These are phyloP conservation scores for Tetraodon nigroviridis DNA, from an alignment of 2,113 vertebrate species.

Conservation along the genomic window DNA sequence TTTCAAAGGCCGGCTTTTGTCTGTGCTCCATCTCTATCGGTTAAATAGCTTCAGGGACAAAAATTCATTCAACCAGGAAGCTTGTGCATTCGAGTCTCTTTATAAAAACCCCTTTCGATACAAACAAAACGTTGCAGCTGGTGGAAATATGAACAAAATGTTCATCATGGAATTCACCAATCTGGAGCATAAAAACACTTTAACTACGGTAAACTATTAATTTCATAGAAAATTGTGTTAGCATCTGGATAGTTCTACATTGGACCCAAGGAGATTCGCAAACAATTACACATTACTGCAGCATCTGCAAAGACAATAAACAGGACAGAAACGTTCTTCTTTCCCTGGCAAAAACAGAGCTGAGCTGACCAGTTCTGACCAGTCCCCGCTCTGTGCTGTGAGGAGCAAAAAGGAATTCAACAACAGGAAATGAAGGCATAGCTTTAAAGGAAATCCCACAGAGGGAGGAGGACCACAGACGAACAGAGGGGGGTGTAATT, in stretches of 20 bases:
- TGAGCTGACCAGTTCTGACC: neutral
- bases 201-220: constrained; percentile 10
- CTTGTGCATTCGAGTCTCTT: neutral
- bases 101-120: neutral
- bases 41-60: constrained; percentile 27
- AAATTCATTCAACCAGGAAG: constrained; percentile 14
- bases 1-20: constrained; percentile 54
- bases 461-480: constrained; percentile 27
- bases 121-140: neutral
- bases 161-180: neutral
- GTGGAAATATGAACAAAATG: constrained; percentile 15
- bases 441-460: constrained; percentile 63
- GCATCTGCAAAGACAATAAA: constrained; percentile 7
- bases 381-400: constrained; percentile 49
- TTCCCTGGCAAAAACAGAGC: neutral
- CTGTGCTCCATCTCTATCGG: constrained; percentile 32
- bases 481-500: constrained; percentile 16
- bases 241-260: neutral
- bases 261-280: neutral
- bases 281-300: constrained; percentile 6
- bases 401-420: constrained; percentile 66
- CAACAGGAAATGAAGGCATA: constrained; percentile 73
- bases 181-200: constrained; percentile 4
- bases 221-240: neutral
- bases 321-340: neutral